Evolutionary conservation across 37 sponge, comb jelly and placozoan genomes (phyloP).

Genomic region (Lycopodina hypogea): DNA sequence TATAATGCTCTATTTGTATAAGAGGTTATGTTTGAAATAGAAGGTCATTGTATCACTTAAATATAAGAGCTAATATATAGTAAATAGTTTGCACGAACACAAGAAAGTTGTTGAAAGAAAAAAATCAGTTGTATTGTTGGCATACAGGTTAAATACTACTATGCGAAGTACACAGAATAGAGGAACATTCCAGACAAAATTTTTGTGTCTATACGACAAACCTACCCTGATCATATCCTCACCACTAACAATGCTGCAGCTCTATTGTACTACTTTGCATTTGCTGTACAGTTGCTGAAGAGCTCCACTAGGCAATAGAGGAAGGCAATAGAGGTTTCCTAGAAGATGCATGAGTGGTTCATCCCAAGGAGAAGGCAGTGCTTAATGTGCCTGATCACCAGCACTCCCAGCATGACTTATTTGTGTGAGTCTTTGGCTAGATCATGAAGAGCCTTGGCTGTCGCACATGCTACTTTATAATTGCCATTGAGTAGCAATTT

Average conservation of each 20-base stretch:
- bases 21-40: no score
- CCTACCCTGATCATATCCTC: background rate
- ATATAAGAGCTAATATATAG: no score
- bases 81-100: no score
- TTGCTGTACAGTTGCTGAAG: conserved; percentile 51
- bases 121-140: no score
- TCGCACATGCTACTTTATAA: conserved; percentile 81
- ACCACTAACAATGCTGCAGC: no score
- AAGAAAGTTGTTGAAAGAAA: no score
- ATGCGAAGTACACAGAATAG: no score
- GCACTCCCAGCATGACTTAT: conserved; percentile 58
- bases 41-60: no score
- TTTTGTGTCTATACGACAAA: background rate
- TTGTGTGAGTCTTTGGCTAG: conserved; percentile 72
- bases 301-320: conserved; percentile 76
- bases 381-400: conserved; percentile 62
- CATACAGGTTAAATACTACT: no score
- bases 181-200: no score
- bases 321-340: conserved; percentile 71
- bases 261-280: conserved; percentile 59
- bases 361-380: conserved; percentile 67
- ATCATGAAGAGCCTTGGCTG: conserved; percentile 77
- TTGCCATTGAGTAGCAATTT: conserved; percentile 68
- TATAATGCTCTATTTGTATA: no score
- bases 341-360: conserved; percentile 68